A percentile compares a stretch with the other conserved stretches of the same genome.
These are phyloP conservation scores for Cephus rjabovi DNA, from an alignment of 2,888 invertebrate genomes.

Conservation along the genomic window DNA sequence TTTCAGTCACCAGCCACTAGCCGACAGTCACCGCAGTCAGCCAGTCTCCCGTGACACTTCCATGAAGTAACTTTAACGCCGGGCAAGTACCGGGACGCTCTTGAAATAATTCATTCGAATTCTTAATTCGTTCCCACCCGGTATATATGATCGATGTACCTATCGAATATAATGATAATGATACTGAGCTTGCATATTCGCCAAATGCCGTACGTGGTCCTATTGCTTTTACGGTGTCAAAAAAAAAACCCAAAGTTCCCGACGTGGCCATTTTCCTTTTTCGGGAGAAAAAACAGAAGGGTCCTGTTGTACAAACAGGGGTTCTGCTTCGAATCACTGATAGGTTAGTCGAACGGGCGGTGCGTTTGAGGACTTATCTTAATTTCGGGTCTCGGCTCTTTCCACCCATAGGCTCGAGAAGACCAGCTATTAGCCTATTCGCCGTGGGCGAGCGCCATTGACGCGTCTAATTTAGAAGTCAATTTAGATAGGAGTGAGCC, in stretches of 20 bases:
- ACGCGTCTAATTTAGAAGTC: slow-evolving; percentile 46
- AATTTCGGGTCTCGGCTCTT: slow-evolving; percentile 36
- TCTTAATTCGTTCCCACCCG: too few relatives aligned
- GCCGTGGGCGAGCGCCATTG: slow-evolving; percentile 25
- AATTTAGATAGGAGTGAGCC: slow-evolving; percentile 4
- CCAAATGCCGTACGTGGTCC: too few relatives aligned
- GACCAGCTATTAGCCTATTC: slow-evolving; percentile 14
- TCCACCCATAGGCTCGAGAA: slow-evolving; percentile 3
- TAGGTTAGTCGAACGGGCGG: slow-evolving; percentile 48
- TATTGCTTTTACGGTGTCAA: too few relatives aligned
- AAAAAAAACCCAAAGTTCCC: slow-evolving; percentile 9
- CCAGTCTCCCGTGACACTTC: not conserved
- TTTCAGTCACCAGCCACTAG: slow-evolving; percentile 33
- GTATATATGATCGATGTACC: too few relatives aligned
- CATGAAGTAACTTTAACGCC: not conserved
- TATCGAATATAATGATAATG: too few relatives aligned
- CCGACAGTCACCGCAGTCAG: not conserved
- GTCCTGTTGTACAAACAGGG: slow-evolving; percentile 32
- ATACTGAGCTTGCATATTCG: too few relatives aligned
- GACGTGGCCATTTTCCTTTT: slow-evolving; percentile 20
- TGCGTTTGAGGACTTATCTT: slow-evolving; percentile 57
- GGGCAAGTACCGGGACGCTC: not conserved
- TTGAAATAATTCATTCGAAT: too few relatives aligned
- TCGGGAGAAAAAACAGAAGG: slow-evolving; percentile 33
- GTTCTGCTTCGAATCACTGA: slow-evolving; percentile 53